phyloP scores from a whole-genome alignment of 2,888 invertebrate species.

The Morpho achilles region DNA sequence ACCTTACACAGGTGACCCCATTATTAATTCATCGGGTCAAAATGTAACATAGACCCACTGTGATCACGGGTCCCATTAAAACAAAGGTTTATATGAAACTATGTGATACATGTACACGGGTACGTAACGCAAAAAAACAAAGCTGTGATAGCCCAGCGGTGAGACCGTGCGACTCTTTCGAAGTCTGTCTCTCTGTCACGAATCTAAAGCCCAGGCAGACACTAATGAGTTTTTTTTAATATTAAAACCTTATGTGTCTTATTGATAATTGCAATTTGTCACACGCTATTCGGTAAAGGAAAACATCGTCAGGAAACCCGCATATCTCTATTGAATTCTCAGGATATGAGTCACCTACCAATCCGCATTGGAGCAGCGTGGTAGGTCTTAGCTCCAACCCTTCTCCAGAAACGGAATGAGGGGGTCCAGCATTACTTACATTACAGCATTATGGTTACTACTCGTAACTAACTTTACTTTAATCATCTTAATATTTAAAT shows the following conservation, averaged over 20 bases:
- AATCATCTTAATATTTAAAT: too few relatives aligned
- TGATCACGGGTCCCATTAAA: slow-evolving; percentile 11
- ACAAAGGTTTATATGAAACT: slow-evolving; percentile 3
- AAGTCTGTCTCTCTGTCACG: neutral
- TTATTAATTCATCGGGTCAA: slow-evolving; percentile 19
- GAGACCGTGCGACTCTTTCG: too few relatives aligned
- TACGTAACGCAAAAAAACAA: too few relatives aligned
- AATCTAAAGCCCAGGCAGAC: neutral
- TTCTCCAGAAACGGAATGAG: too few relatives aligned
- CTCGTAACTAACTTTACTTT: too few relatives aligned
- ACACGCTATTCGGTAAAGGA: too few relatives aligned
- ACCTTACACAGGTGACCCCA: slow-evolving; percentile 11
- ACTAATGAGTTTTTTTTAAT: too few relatives aligned
- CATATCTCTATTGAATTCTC: neutral
- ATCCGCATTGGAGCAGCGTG: neutral
- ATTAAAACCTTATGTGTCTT: too few relatives aligned
- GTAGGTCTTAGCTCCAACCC: neutral
- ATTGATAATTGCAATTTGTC: too few relatives aligned
- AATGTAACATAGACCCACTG: slow-evolving; percentile 2
- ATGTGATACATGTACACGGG: neutral
- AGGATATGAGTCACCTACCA: neutral
- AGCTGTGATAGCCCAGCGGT: too few relatives aligned
- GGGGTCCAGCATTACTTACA: too few relatives aligned
- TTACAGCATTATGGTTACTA: too few relatives aligned
- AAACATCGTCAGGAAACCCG: neutral